Conservation (phyloP, 1,140 invertebrate species). For the Armadillidium nasatum region DNA sequence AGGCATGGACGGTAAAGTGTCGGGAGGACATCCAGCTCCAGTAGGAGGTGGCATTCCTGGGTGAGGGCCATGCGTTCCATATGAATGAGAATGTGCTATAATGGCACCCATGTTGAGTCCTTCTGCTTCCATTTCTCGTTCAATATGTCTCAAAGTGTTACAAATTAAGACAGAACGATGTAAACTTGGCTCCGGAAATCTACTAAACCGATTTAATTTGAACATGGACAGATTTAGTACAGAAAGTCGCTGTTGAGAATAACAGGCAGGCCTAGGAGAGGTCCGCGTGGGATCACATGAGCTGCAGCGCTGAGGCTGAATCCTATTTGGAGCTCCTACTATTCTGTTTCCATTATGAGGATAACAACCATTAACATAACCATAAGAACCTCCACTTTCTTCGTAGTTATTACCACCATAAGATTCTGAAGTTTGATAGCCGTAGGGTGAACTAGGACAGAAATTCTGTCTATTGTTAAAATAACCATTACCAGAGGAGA, state of each 20-base stretch:
- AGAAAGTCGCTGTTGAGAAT: conserved; percentile 75
- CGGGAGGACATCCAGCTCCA: conserved; percentile 31
- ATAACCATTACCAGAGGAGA: conserved; percentile 50
- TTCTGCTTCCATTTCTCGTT: conserved; percentile 82
- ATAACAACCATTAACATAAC: conserved; percentile 45
- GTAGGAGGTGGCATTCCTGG: conserved; percentile 27
- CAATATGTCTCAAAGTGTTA: conserved; percentile 84
- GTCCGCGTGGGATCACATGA: conserved; percentile 53
- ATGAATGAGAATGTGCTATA: conserved; percentile 35
- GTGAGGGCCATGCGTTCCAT: conserved; percentile 32
- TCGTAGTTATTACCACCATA: conserved; percentile 51
- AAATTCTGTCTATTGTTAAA: conserved; percentile 47
- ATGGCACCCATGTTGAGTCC: conserved; percentile 48
- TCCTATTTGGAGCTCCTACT: conserved; percentile 22
- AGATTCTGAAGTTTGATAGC: conserved; percentile 67
- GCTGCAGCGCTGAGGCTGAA: conserved; percentile 42
- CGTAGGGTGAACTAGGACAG: conserved; percentile 31
- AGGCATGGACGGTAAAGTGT: conserved; percentile 43
- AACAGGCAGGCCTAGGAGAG: conserved; percentile 54
- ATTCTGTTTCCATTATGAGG: background rate
- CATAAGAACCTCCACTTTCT: conserved; percentile 46
- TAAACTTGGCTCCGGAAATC: conserved; percentile 83
- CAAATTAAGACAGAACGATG: conserved; percentile 87
- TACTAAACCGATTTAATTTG: conserved; percentile 80
- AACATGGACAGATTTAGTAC: conserved; percentile 88